Percentiles rank a stretch among this genome's conserved stretches.
phyloP scores from a whole-genome alignment of 2,797 vertebrate genomes.

The Erpetoichthys calabaricus region DNA sequence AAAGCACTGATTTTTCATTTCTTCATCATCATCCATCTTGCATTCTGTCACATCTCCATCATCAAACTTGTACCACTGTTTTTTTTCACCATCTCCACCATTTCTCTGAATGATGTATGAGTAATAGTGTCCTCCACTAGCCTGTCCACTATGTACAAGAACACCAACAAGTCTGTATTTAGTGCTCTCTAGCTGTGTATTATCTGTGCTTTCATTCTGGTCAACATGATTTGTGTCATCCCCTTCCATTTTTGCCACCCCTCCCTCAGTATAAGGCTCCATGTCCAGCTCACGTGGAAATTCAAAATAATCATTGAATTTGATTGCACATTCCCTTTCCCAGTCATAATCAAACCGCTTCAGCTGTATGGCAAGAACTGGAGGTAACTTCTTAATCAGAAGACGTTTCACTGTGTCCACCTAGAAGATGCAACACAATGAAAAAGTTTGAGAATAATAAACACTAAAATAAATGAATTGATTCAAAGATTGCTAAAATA shows the following conservation, averaged over 20 bases:
- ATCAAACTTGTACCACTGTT: conserved; percentile 98
- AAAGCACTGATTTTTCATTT: conserved; percentile 99
- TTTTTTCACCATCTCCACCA: conserved; percentile 83
- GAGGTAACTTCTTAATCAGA: conserved; percentile 94
- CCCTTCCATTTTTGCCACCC: conserved; percentile 90
- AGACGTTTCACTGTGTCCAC: conserved; percentile 97
- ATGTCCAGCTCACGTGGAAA: conserved; percentile 96
- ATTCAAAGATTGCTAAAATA: no score
- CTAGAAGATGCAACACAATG: conserved; percentile 39
- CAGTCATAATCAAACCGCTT: conserved; percentile 98
- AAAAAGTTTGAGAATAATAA: no score
- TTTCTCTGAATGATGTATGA: conserved; percentile 98
- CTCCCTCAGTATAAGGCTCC: conserved; percentile 95
- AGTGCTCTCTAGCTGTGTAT: conserved; percentile 74
- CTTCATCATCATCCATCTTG: conserved; percentile 98
- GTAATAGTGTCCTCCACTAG: conserved; percentile 95
- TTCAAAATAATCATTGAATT: conserved; percentile 98
- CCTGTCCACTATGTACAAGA: conserved; percentile 94
- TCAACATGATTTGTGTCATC: conserved; percentile 92
- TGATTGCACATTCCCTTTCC: conserved; percentile 98
- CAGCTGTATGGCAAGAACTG: conserved; percentile 92
- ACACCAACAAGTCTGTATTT: conserved; percentile 94
- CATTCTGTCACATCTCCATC: conserved; percentile 97
- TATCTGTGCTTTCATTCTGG: conserved; percentile 83
- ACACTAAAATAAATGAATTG: no score